Base-by-base conservation (phyloP, 1,140 invertebrate species). In the Drosophila willistoni region DNA sequence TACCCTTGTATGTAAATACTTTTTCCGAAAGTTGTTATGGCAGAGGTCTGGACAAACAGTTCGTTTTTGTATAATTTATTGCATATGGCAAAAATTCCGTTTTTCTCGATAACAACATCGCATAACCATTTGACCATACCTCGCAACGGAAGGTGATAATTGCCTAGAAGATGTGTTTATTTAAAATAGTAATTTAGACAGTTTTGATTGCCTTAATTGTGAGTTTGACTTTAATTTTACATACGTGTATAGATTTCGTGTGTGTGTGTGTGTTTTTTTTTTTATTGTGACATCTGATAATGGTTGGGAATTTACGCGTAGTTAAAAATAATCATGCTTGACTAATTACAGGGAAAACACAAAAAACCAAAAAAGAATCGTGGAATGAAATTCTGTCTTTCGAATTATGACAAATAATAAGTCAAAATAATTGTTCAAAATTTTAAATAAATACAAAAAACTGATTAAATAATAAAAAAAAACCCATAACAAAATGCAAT, bases 191-290 rank as follows among this genome's bases (percentile, higher is more conserved):
- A 51, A 51, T 51, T 51, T 51, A 10, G 44, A 51, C 44, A 22
- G n/a, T 22, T 51, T 51, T 51, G 44, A 51, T 51, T 51, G 44
- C 44, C 19, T 51, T 51, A 22, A 51, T 51, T 51, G 10, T 51
- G n/a, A 7, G 3, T 12, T 19, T 51, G 14, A 14, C 14, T 22
- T 22, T 51, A 47, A 47, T 19, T 47, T 47, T 9, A 47, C 14
- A 4, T 25, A 25, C 22, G 4, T 25, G 22, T 47, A 7, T n/a
- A n/a, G n/a, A n/a, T n/a, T n/a, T n/a, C n/a, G n/a, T n/a, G n/a
- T n/a, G n/a, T n/a, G n/a, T n/a, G n/a, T n/a, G n/a, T n/a, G n/a
- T n/a, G 19, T 1, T 22, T 22, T 22, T 22, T n/a, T n/a, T n/a
- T n/a, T n/a, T n/a, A n/a, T n/a, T 22, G 1, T 22, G 44, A 47